A percentile compares a stretch with the other conserved stretches of the same genome.
Conservation (phyloP, 1,140 invertebrate genomes). For the Chrysomallon squamiferum region DNA sequence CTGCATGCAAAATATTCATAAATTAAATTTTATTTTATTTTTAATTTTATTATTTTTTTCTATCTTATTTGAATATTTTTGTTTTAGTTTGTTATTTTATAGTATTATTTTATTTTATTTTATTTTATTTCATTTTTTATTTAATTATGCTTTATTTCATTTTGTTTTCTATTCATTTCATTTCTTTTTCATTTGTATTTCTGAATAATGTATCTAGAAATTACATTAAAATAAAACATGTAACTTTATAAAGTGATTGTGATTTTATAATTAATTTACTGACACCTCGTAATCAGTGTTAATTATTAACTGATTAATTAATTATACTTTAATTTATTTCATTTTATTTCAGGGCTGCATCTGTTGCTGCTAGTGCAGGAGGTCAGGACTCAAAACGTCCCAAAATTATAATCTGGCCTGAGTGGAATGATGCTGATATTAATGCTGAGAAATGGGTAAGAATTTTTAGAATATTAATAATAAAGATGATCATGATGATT, state of each 20-base stretch:
- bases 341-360: conserved; percentile 52
- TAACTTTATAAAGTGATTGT: too few species aligned
- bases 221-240: too few species aligned
- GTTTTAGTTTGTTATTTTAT: background rate
- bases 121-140: background rate
- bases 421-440: conserved; percentile 63
- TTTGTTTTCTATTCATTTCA: background rate
- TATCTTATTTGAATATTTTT: background rate
- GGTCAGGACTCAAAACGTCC: conserved; percentile 46
- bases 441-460: conserved; percentile 64
- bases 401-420: conserved; percentile 59
- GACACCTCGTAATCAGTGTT: too few species aligned
- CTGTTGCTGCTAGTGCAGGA: conserved; percentile 52
- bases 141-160: background rate
- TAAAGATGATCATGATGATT: conserved; percentile 53
- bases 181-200: background rate
- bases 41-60: too few species aligned
- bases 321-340: too few species aligned
- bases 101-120: background rate
- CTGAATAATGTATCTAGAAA: too few species aligned
- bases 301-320: too few species aligned
- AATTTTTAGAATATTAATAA: conserved; percentile 42
- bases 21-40: too few species aligned
- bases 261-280: too few species aligned
- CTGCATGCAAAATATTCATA: too few species aligned